Percentiles rank a stretch among this genome's conserved stretches.
phyloP scores from a whole-genome alignment of 30 jellyfish, hydroid and myxozoan species.

The Hydractinia symbiolongicarpus region DNA sequence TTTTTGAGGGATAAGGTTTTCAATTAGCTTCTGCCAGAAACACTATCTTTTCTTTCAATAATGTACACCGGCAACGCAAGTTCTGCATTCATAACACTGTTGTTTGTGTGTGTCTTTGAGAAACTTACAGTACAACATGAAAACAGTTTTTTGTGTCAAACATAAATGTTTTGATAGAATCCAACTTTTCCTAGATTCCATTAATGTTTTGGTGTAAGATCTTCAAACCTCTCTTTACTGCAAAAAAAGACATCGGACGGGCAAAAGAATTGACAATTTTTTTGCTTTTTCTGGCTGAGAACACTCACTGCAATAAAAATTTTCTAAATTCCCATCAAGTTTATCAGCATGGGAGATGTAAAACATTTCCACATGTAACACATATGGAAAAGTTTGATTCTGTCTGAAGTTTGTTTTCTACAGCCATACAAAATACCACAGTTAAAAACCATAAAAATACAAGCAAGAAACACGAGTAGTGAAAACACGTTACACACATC shows the following conservation, averaged over 20 bases:
- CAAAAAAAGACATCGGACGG: background rate
- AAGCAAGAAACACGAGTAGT: constrained; percentile 4
- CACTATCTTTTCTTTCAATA: constrained; percentile 47
- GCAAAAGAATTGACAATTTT: background rate
- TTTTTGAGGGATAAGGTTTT: too few species aligned
- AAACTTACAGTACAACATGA: constrained; percentile 40
- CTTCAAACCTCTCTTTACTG: constrained; percentile 29
- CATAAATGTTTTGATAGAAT: too few species aligned
- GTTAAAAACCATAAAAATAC: too few species aligned
- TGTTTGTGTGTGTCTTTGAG: constrained; percentile 40
- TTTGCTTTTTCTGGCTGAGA: background rate
- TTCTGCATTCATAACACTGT: constrained; percentile 26
- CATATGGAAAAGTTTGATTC: background rate
- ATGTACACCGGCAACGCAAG: constrained; percentile 35
- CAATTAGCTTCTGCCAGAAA: constrained; percentile 11
- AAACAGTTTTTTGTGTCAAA: constrained; percentile 13
- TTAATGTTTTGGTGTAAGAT: constrained; percentile 51
- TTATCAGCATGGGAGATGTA: constrained; percentile 1
- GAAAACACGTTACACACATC: constrained; percentile 1
- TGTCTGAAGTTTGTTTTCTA: background rate
- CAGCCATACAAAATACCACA: background rate
- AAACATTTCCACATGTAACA: background rate
- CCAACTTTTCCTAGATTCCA: constrained; percentile 12
- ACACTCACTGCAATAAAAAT: background rate
- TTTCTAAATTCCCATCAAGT: background rate